Base-by-base conservation (phyloP, 2,113 vertebrate species). In the Nothoprocta pentlandii region DNA sequence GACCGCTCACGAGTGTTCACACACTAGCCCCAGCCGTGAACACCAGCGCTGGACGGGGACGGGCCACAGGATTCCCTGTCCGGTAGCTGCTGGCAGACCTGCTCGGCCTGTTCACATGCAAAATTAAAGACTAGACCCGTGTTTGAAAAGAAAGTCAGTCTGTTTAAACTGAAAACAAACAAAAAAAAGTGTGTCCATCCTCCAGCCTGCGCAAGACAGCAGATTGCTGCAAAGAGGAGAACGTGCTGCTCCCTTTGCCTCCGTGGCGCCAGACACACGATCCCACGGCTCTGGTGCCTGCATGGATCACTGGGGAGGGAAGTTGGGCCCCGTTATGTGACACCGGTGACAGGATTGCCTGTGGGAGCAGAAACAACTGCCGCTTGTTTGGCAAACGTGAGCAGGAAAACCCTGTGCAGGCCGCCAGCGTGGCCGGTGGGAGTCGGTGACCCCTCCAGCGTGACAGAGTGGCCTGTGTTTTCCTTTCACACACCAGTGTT, bases 1-100 rank as follows among this genome's bases (percentile, higher is more conserved):
- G 2, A 3, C 32, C 4, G 0, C 44, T 0, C 2, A 0, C 0
- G 2, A 30, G 22, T 10, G 2, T 41, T 56, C 0, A 0, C 44
- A 11, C 3, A 14, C 41, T 0, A 0, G 23, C 28, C 7, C 0
- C 16, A 44, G 34, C 32, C 63, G 61, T 3, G 5, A 81, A 7
- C 3, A 4, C 10, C 3, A 0, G 49, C 8, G 3, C 20, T 0
- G 2, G 2, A 2, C 2, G 0, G 28, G 34, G 39, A 26, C 3
- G 25, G 1, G 2, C 16, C 1, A 1, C n/a, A 7, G 47, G 12
- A 25, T 5, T 6, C 4, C 22, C 63, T 1, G 4, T 0, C 19
- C 28, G 4, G 63, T 16, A 12, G 1, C 14, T 56, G 64, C 6
- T 1, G 49, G 64, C 30, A 2, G 0, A 10, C 51, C 56, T 3